These are phyloP conservation scores for Apostichopus californicus DNA, from an alignment of 35 echinoderm and acorn worm genomes.

Conservation along the genomic window DNA sequence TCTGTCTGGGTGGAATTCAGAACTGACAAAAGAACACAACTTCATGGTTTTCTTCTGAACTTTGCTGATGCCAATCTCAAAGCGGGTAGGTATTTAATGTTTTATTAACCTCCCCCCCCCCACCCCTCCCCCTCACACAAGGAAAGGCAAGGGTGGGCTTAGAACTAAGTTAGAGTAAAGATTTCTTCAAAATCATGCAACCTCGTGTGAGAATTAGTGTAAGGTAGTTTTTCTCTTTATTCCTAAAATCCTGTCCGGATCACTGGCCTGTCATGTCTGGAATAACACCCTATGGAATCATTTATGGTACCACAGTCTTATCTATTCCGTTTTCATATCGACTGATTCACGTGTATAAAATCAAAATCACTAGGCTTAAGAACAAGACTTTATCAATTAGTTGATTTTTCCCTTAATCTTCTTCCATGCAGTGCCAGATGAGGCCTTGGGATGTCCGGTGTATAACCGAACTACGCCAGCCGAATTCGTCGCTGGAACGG, in stretches of 20 bases:
- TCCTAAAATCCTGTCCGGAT: no score
- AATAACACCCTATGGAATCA: no score
- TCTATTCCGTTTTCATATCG: neutral
- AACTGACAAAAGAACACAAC: neutral
- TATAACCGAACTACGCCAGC: neutral
- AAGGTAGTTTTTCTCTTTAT: no score
- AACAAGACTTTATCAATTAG: neutral
- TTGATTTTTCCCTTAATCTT: neutral
- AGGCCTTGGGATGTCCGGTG: neutral
- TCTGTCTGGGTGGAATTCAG: slow-evolving; percentile 43
- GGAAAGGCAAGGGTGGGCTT: neutral
- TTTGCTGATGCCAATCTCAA: slow-evolving; percentile 37
- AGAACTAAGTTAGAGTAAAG: no score
- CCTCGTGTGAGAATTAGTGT: no score
- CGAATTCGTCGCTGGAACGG: neutral
- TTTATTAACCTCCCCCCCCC: neutral
- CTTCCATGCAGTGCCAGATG: neutral
- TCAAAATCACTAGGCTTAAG: neutral
- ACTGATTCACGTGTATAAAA: neutral
- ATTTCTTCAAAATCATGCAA: no score
- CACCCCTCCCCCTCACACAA: neutral
- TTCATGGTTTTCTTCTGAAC: slow-evolving; percentile 17
- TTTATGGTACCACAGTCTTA: no score
- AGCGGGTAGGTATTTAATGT: neutral
- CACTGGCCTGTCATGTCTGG: no score